Percentiles rank a stretch among this genome's conserved stretches.
These are phyloP conservation scores for Caenorhabditis briggsae DNA, from an alignment of 1,140 invertebrate genomes.

Conservation along the genomic window DNA sequence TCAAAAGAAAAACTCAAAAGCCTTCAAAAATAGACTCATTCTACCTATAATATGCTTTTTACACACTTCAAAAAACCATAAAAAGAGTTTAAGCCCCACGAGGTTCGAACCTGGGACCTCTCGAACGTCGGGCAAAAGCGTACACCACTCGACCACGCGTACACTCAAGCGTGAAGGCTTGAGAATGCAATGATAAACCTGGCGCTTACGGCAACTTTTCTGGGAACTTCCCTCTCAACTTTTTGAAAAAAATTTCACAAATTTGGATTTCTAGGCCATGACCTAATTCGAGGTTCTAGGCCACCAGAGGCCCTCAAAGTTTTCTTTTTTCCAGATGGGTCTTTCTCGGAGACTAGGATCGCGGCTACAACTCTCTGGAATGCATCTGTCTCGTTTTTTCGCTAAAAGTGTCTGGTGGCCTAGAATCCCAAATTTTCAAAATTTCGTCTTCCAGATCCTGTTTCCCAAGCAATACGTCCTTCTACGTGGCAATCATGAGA, in stretches of 20 bases:
- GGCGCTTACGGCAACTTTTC: not conserved
- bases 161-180: too few relatives aligned
- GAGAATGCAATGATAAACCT: not conserved
- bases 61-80: not conserved
- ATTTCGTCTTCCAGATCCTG: not conserved
- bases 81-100: not conserved
- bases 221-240: too few relatives aligned
- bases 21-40: too few relatives aligned
- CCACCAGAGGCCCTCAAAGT: not conserved
- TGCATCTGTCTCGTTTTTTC: conserved; percentile 81
- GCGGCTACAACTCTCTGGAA: conserved; percentile 81
- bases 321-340: conserved; percentile 6
- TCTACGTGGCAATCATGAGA: conserved; percentile 83
- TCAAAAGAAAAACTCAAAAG: too few relatives aligned
- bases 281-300: not conserved
- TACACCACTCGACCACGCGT: too few relatives aligned
- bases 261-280: not conserved
- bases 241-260: not conserved
- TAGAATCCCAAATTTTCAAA: conserved; percentile 65
- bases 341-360: conserved; percentile 65
- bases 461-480: conserved; percentile 72
- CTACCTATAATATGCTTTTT: too few relatives aligned
- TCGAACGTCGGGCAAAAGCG: too few relatives aligned
- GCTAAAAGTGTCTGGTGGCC: conserved; percentile 80
- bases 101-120: not conserved